Conservation (phyloP, 2,113 vertebrate genomes). For the Alethe castanea region DNA sequence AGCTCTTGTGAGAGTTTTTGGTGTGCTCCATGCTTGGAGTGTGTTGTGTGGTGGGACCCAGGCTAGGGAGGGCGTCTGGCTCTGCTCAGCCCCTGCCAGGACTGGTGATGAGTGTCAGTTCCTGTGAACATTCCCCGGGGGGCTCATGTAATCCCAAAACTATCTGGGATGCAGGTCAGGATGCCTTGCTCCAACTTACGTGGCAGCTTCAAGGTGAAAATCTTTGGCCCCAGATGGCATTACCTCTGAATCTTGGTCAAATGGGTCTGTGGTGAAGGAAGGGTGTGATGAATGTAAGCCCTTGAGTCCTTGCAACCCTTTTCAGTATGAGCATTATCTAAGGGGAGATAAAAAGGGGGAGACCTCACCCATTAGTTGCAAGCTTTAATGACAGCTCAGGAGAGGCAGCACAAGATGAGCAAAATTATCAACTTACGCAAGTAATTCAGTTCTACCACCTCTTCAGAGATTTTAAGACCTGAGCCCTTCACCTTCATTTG, state of each 20-base stretch:
- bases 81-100: not conserved
- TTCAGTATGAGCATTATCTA: not conserved
- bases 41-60: accelerated
- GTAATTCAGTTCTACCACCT: not conserved
- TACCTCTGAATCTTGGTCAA: not conserved
- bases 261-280: not conserved
- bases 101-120: not conserved
- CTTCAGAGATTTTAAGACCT: not conserved
- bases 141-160: not conserved
- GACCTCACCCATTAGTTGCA: not conserved
- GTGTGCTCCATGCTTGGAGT: accelerated
- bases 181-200: not conserved
- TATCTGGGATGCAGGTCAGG: not conserved
- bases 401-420: not conserved
- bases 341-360: not conserved
- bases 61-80: not conserved
- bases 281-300: not conserved
- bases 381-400: not conserved
- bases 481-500: not conserved
- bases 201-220: not conserved
- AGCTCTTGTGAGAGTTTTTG: not conserved
- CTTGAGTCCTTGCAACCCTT: not conserved
- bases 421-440: not conserved
- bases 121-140: not conserved
- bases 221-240: not conserved